Evolutionary conservation across 2,888 invertebrate genomes (phyloP).

Genomic region (Lepidochrysops patricia): DNA sequence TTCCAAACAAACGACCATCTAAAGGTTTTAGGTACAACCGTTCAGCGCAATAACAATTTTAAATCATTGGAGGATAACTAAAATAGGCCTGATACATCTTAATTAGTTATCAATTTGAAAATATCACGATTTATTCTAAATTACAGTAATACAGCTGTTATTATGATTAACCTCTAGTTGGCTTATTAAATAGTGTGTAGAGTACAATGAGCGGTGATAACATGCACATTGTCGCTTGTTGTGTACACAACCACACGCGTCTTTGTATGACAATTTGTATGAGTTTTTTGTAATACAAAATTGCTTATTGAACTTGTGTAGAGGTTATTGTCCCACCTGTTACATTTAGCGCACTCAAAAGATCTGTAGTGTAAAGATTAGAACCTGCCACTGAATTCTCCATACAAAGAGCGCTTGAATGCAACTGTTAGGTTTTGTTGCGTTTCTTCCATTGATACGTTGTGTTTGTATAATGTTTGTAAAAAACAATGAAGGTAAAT

Average conservation of each 20-base stretch:
- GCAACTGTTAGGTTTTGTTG: not conserved
- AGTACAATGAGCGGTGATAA: not conserved
- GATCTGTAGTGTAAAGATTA: conserved; percentile 2
- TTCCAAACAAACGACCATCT: not conserved
- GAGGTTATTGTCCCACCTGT: conserved; percentile 7
- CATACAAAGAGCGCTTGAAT: not conserved
- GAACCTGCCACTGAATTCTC: not conserved
- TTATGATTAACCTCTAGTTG: not conserved
- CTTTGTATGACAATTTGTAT: conserved; percentile 12
- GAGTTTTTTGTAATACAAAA: conserved; percentile 10
- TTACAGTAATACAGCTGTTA: not conserved
- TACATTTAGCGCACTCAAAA: not conserved
- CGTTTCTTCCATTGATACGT: not conserved
- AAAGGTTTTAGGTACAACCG: no score
- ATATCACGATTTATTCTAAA: not conserved
- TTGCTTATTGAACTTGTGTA: conserved; percentile 9
- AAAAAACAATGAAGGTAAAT: no score
- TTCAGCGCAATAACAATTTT: not conserved
- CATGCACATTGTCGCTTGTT: not conserved
- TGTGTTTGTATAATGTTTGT: no score
- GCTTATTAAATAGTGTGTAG: not conserved
- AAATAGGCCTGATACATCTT: not conserved
- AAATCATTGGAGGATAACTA: not conserved
- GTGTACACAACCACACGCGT: conserved; percentile 7
- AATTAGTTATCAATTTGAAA: not conserved